Conservation (phyloP, 1,140 invertebrate species). For the Listronotus bonariensis region DNA sequence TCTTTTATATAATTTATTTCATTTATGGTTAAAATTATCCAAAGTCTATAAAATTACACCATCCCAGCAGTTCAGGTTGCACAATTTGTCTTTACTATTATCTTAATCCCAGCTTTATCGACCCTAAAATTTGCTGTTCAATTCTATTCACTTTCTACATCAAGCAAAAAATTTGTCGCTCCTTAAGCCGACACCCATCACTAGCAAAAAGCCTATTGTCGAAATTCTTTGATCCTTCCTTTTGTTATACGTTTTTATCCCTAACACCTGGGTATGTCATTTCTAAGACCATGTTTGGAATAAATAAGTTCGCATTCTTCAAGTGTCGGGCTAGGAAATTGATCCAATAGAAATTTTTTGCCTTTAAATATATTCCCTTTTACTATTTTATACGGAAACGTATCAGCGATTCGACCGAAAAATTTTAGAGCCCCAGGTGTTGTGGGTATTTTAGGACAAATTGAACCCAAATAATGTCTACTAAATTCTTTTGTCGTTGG, state of each 20-base stretch:
- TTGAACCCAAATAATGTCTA: conserved; percentile 31
- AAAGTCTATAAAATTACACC: no score
- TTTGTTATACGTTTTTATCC: conserved; percentile 18
- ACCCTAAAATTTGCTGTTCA: conserved; percentile 22
- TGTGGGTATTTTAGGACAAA: conserved; percentile 31
- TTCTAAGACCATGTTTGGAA: conserved; percentile 19
- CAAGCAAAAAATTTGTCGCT: conserved; percentile 24
- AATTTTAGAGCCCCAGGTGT: conserved; percentile 21
- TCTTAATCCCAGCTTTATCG: conserved; percentile 25
- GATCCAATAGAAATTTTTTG: conserved; percentile 8
- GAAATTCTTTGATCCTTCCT: conserved; percentile 28
- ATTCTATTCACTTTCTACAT: conserved; percentile 13
- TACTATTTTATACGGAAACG: neutral
- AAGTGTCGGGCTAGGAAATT: conserved; percentile 16
- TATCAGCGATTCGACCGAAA: neutral
- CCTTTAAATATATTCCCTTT: neutral
- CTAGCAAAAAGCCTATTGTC: conserved; percentile 24
- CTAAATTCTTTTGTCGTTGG: conserved; percentile 7
- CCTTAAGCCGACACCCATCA: conserved; percentile 30
- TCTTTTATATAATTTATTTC: no score
- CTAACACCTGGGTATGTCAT: conserved; percentile 25
- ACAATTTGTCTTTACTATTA: neutral
- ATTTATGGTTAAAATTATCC: no score
- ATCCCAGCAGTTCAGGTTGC: no score
- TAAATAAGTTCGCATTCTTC: conserved; percentile 29